Conservation (phyloP, 2,888 invertebrate species). For the Limnephilus marmoratus region DNA sequence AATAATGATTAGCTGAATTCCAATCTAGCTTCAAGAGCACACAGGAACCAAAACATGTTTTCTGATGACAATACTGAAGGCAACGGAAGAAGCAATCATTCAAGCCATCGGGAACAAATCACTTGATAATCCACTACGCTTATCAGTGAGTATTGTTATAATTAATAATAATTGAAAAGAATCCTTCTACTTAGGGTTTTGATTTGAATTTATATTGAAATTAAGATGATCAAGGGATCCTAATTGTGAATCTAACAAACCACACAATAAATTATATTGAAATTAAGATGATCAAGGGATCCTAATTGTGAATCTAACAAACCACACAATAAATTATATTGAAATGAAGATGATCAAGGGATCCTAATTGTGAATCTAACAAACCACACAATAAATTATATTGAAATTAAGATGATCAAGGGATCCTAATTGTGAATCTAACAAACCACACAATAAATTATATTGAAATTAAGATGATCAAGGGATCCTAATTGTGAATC, state of each 20-base stretch:
- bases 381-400: too few relatives aligned
- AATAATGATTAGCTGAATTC: not conserved
- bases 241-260: not conserved
- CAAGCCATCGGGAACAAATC: constrained; percentile 77
- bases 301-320: not conserved
- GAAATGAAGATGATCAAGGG: not conserved
- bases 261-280: not conserved
- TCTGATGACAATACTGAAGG: constrained; percentile 76
- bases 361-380: not conserved
- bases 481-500: not conserved
- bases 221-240: not conserved
- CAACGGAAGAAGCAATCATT: constrained; percentile 79
- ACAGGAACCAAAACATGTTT: constrained; percentile 77
- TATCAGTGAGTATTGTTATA: constrained; percentile 71
- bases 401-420: not conserved
- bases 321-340: not conserved
- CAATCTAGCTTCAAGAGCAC: constrained; percentile 71
- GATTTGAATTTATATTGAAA: not conserved
- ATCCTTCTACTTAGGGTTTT: constrained; percentile 66
- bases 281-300: not conserved
- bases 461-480: not conserved
- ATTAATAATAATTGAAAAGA: not conserved
- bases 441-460: too few relatives aligned
- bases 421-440: not conserved
- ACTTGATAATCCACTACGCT: constrained; percentile 75